Evolutionary conservation across 2,888 invertebrate genomes (phyloP), one percentile per base, ranked within the genome.

Genomic region (Tetheella fluctuosa): DNA sequence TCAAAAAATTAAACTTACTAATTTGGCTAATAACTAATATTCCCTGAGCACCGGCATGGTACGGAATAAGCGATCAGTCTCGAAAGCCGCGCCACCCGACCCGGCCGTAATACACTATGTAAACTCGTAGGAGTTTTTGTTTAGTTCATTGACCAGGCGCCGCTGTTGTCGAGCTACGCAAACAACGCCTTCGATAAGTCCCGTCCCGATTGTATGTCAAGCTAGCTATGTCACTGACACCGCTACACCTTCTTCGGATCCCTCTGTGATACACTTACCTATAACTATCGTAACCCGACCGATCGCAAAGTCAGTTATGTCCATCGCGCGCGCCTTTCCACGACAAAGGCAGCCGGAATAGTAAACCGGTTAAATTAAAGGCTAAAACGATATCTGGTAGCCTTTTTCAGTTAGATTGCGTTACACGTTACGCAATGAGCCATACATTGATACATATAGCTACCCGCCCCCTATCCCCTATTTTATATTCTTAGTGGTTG

Each of bases 121-220:
- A 79, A 81, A 73, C 79, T 80, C 81, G 86, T 86, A 86, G 86
- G 86, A 89, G 89, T 89, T 91, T 91, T 89, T 90, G 86, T 91
- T 91, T 91, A 86, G 91, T 92, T 91, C 92, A 91, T 89, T 91
- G 91, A 92, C 92, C 92, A 91, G 85, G 75, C 78, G 75, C 71
- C 78, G 75, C 77, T 78, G 78, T 76, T 81, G 87, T 83, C 85
- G 85, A 81, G 83, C 85, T 85, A 85, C 85, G 88, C 91, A 91
- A 91, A 92, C 91, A 90, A 85, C 89, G 83, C 81, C 85, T 86
- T 85, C 88, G 91, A 92, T 92, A 92, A 92, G 81, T 89, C 83
- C 82, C 84, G 81, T 89, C 83, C 82, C 84, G 88, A 90, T 89
- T 88, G 85, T 88, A 79, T 88, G 86, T 89, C 88, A 89, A 80